phyloP scores from a whole-genome alignment of 2,113 vertebrate genomes.

The Malurus alboscapulatus region DNA sequence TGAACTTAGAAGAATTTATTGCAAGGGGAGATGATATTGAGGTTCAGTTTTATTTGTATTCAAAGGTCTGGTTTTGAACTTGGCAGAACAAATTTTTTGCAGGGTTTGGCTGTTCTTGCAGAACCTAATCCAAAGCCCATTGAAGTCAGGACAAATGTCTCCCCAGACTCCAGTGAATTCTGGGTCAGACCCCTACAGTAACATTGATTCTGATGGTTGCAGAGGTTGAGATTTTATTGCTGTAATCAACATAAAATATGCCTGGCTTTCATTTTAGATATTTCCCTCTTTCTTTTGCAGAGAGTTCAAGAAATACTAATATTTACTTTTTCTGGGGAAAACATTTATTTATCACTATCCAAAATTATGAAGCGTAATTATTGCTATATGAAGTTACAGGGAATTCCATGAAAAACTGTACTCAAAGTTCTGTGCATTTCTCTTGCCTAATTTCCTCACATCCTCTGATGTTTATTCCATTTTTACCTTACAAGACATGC shows the following conservation, averaged over 20 bases:
- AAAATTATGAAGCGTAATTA: background rate
- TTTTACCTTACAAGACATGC: background rate
- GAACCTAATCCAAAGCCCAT: conserved; percentile 56
- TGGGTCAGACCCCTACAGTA: conserved; percentile 55
- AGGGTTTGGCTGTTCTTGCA: conserved; percentile 58
- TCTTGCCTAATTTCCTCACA: background rate
- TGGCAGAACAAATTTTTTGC: conserved; percentile 55
- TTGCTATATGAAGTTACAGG: background rate
- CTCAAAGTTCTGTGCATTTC: background rate
- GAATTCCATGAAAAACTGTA: background rate
- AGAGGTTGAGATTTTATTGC: conserved; percentile 61
- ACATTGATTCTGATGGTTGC: conserved; percentile 42
- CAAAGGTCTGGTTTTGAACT: conserved; percentile 63
- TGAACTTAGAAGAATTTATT: conserved; percentile 54
- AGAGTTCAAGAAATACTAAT: background rate
- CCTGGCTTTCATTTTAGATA: conserved; percentile 36
- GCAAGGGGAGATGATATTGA: conserved; percentile 52
- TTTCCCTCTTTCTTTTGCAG: background rate
- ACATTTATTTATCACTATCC: background rate
- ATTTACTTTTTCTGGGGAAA: background rate
- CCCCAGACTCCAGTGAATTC: conserved; percentile 62
- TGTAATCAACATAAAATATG: conserved; percentile 53
- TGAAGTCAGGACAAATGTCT: conserved; percentile 53
- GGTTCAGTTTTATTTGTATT: conserved; percentile 58
- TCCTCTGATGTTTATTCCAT: background rate